Percentiles rank a stretch among this genome's conserved stretches.
phyloP scores from a whole-genome alignment of 2,113 vertebrate genomes.

The Scomber japonicus region DNA sequence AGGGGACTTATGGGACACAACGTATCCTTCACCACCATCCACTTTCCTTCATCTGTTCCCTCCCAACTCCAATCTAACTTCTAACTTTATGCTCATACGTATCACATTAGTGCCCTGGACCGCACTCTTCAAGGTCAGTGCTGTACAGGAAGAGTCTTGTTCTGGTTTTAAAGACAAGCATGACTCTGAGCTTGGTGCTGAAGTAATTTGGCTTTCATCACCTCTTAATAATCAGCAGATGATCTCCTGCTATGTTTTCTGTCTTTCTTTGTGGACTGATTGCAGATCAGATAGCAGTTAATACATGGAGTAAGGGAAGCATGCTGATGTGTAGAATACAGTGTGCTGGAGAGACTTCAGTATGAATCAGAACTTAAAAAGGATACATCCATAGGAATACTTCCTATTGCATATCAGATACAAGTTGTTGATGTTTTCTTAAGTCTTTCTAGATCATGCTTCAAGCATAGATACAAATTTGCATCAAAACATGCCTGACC shows the following conservation, averaged over 20 bases:
- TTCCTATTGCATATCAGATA: too few relatives aligned
- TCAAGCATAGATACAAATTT: too few relatives aligned
- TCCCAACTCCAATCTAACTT: slow-evolving; percentile 10
- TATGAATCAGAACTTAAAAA: too few relatives aligned
- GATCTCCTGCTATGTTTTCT: background rate
- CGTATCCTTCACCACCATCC: slow-evolving; percentile 67
- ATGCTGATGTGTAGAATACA: background rate
- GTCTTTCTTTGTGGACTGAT: background rate
- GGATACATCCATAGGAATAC: too few relatives aligned
- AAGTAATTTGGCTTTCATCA: slow-evolving; percentile 60
- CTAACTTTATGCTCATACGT: background rate
- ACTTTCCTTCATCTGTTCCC: slow-evolving; percentile 46
- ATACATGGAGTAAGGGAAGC: slow-evolving; percentile 4
- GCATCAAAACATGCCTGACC: too few relatives aligned
- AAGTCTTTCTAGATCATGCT: too few relatives aligned
- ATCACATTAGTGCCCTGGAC: slow-evolving; percentile 48
- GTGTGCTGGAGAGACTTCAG: background rate
- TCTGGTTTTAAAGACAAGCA: slow-evolving; percentile 11
- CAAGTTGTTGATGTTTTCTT: too few relatives aligned
- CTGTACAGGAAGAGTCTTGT: slow-evolving; percentile 50
- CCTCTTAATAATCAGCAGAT: slow-evolving; percentile 68
- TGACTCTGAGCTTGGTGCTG: background rate
- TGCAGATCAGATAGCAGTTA: slow-evolving; percentile 29
- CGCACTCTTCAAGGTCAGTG: slow-evolving; percentile 61
- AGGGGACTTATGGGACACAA: slow-evolving; percentile 6